Base-by-base conservation (phyloP, 2,888 invertebrate genomes). In the Eupithecia subumbrata region DNA sequence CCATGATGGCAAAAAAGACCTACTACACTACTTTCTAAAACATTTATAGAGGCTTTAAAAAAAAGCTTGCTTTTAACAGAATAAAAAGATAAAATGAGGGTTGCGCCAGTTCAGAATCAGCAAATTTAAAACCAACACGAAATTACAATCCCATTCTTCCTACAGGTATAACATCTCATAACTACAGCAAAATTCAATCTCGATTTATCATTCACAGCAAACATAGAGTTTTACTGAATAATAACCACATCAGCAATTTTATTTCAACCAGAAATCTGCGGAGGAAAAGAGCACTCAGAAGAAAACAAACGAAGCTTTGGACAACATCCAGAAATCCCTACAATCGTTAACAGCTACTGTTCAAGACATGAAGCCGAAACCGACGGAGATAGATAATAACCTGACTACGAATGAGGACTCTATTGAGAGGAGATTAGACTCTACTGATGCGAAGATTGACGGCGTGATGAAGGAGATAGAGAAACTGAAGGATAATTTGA, bases 221-320 rank as follows among this genome's bases (percentile, higher is more conserved):
- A 22, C 68, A 68, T 43, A 68, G 14, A 77, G 73, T 71, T 76
- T 71, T 75, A 74, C 74, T 72, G 69, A 77, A 77, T 77, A 75
- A 75, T 77, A 77, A 77, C 77, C 75, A 71, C 71, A 73, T 75
- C 71, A 77, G 77, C 77, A 75, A 77, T 77, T 77, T 77, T 70
- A 71, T 78, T 80, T 76, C 72, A 75, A 77, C 69, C 84, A 97
- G 96, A 96, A 95, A 89, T 96, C 97, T 83, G 96, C 96, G 86
- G 92, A 96, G 75, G 96, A 96, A 83, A 95, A 96, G 79, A 92
- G 93, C 64, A 96, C 96, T 71, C 94, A 96, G 79, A 96, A 96
- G 83, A 96, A 96, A 85, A 96, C 96, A 0, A 94, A 95, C 71
- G 96, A 96, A 77, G 93, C 95, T 2, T 90, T 97, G 43, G 91